Evolutionary conservation across 2,797 vertebrate genomes (phyloP).

Genomic region (Pelodytes ibericus): DNA sequence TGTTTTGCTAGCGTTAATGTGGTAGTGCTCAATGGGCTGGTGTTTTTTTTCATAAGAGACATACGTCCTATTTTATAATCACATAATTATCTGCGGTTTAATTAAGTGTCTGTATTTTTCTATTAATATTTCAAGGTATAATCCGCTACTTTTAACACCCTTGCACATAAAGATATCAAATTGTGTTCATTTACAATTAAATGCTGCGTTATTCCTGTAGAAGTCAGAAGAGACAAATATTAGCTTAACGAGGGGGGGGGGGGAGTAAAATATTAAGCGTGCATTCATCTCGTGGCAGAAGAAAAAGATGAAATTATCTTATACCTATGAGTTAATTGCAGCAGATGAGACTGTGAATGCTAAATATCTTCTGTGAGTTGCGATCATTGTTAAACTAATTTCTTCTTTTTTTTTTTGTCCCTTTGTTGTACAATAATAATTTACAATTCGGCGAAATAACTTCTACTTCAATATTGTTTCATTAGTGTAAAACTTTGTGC

Average conservation of each 20-base stretch:
- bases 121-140: background rate
- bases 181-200: background rate
- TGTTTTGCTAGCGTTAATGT: conserved; percentile 48
- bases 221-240: background rate
- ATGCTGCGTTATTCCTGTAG: background rate
- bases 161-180: background rate
- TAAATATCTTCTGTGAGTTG: too few species aligned
- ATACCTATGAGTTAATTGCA: background rate
- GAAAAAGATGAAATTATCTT: background rate
- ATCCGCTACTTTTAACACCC: background rate
- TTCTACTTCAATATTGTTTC: too few species aligned
- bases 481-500: too few species aligned
- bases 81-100: conserved; percentile 19
- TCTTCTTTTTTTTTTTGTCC: too few species aligned
- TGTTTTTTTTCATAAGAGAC: background rate
- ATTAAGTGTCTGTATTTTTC: conserved; percentile 7
- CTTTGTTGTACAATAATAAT: too few species aligned
- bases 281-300: background rate
- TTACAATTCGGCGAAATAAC: too few species aligned
- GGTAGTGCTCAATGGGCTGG: conserved; percentile 41
- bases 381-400: too few species aligned
- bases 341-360: background rate
- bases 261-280: background rate
- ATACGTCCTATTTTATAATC: conserved; percentile 18
- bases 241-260: background rate